phyloP scores from a whole-genome alignment of 1,140 invertebrate species.

The Portunus trituberculatus region DNA sequence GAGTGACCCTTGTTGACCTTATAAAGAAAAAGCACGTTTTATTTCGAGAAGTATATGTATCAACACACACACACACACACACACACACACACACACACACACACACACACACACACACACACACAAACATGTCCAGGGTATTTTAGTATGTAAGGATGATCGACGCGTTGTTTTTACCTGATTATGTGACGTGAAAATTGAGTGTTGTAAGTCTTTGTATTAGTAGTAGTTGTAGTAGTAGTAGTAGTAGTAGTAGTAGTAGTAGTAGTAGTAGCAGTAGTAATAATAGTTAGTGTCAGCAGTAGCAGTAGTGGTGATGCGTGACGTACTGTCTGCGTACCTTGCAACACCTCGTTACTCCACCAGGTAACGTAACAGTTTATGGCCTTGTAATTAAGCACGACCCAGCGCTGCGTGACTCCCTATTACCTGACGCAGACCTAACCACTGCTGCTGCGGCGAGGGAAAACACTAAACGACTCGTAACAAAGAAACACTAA shows the following conservation, averaged over 20 bases:
- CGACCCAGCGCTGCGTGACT: not conserved
- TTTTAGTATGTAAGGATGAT: too few relatives aligned
- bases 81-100: too few relatives aligned
- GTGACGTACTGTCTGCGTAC: not conserved
- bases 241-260: conserved; percentile 46
- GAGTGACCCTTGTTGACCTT: too few relatives aligned
- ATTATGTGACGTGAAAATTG: too few relatives aligned
- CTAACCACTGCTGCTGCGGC: not conserved
- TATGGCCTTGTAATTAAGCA: conserved; percentile 1
- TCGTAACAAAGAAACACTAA: not conserved
- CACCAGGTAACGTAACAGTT: not conserved
- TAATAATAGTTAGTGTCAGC: too few relatives aligned
- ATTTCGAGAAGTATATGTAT: too few relatives aligned
- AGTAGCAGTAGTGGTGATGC: conserved; percentile 28
- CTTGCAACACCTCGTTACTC: not conserved
- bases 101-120: too few relatives aligned
- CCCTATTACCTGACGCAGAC: not conserved
- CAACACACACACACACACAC: too few relatives aligned
- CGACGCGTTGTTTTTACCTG: too few relatives aligned
- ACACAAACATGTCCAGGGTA: too few relatives aligned
- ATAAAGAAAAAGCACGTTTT: too few relatives aligned
- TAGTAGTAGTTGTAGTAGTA: conserved; percentile 34
- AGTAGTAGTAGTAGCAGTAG: conserved; percentile 32
- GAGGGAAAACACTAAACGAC: not conserved
- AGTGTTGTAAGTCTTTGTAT: too few relatives aligned